Conservation (phyloP, 35 echinoderm and acorn worm genomes). For the Ptychodera flava region DNA sequence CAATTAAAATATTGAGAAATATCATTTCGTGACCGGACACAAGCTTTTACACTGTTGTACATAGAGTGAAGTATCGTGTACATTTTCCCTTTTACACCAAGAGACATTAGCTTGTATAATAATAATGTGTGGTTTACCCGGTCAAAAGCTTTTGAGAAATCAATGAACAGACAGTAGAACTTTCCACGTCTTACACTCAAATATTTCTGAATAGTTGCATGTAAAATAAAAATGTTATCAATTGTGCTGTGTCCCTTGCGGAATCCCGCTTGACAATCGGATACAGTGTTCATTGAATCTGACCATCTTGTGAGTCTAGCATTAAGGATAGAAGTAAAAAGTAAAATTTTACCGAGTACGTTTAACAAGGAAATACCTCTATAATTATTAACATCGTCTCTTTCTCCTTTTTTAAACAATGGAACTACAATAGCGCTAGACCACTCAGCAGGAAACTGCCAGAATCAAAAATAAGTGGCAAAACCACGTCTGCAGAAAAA, state of each 20-base stretch:
- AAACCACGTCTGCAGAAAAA: not conserved
- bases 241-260: not conserved
- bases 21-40: not conserved
- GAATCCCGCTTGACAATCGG: not conserved
- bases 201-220: not conserved
- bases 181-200: not conserved
- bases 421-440: not conserved
- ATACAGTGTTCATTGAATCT: not conserved
- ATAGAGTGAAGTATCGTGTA: not conserved
- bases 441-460: not conserved
- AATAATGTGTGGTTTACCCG: not conserved
- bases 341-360: not conserved
- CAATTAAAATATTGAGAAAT: not conserved
- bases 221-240: not conserved
- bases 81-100: not conserved
- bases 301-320: not conserved
- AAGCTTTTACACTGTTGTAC: not conserved
- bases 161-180: not conserved
- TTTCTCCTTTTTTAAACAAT: not conserved
- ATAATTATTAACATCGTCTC: not conserved
- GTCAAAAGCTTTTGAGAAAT: not conserved
- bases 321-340: not conserved
- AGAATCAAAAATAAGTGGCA: not conserved
- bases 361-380: not conserved
- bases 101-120: not conserved